Percentiles rank a stretch among this genome's conserved stretches.
phyloP scores from a whole-genome alignment of 2,113 vertebrate species.

The Lanius collurio region DNA sequence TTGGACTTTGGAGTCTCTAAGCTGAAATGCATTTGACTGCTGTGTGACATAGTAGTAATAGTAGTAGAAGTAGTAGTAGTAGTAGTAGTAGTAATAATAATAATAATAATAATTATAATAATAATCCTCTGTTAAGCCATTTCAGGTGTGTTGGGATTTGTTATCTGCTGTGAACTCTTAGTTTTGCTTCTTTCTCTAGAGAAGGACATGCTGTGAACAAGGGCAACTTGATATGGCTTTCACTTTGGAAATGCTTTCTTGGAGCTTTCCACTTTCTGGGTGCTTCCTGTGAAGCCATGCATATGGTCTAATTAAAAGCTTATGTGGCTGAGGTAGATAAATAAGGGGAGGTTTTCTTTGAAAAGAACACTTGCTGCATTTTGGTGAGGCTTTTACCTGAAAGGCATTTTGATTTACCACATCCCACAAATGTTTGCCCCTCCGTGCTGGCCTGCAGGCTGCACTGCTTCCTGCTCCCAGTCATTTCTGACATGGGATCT shows the following conservation, averaged over 20 bases:
- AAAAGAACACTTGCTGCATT: conserved; percentile 15
- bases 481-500: neutral
- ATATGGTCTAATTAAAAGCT: conserved; percentile 36
- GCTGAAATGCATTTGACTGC: neutral
- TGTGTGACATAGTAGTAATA: neutral
- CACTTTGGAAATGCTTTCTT: conserved; percentile 10
- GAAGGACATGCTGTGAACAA: neutral
- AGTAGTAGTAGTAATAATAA: neutral
- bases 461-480: neutral
- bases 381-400: neutral
- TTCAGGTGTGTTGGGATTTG: conserved; percentile 25
- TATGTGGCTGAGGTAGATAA: neutral
- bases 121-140: neutral
- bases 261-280: conserved; percentile 21
- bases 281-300: neutral
- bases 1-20: neutral
- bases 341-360: neutral
- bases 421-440: neutral
- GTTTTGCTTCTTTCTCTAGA: neutral
- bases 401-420: neutral
- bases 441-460: neutral
- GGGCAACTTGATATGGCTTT: neutral
- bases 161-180: conserved; percentile 16
- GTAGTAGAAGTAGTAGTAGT: neutral
- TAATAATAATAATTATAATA: neutral